Evolutionary conservation across 2,888 invertebrate genomes (phyloP).

Genomic region (Notodonta dromedarius): DNA sequence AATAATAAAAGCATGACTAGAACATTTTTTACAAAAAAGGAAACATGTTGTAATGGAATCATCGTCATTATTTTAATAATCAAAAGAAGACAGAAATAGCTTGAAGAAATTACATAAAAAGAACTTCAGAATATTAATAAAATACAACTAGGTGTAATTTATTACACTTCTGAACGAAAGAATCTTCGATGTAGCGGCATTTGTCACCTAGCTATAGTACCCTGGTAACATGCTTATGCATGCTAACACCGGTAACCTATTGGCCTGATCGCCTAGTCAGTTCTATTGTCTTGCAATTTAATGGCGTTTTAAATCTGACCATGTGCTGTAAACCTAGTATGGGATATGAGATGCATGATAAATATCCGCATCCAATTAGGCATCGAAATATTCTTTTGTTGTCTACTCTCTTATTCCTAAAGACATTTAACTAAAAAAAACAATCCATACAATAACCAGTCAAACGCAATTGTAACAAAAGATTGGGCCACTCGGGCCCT

Average conservation of each 20-base stretch:
- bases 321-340: conserved; percentile 33
- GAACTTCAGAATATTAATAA: no score
- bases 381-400: neutral
- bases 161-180: neutral
- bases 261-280: conserved; percentile 39
- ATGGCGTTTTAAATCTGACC: conserved; percentile 30
- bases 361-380: neutral
- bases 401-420: neutral
- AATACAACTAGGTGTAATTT: no score
- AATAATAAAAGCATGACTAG: neutral
- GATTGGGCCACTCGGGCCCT: no score
- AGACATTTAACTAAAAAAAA: neutral
- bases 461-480: no score
- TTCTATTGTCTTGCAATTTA: conserved; percentile 31
- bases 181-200: conserved; percentile 25
- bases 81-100: no score
- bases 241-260: conserved; percentile 49
- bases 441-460: no score
- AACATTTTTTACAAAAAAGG: neutral
- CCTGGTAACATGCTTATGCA: conserved; percentile 33
- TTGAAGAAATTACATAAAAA: no score
- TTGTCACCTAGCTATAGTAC: conserved; percentile 12
- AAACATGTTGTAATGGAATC: neutral
- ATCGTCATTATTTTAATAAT: neutral
- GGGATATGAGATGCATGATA: conserved; percentile 12